Evolutionary conservation across 2,797 vertebrate genomes (phyloP).

Genomic region (Poecilia picta): DNA sequence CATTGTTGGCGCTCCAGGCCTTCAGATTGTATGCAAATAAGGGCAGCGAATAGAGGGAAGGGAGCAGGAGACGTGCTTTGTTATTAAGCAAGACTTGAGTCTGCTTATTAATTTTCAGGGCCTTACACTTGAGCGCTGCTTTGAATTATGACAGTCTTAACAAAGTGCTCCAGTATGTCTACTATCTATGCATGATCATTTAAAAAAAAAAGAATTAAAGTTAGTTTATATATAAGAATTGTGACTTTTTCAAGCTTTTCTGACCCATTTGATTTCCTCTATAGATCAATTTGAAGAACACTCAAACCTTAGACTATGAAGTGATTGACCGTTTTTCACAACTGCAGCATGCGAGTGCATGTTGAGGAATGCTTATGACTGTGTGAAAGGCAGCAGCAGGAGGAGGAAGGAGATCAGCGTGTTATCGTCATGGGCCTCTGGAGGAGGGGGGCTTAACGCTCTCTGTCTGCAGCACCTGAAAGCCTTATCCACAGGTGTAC

Average conservation of each 20-base stretch:
- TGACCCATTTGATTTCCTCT: conserved; percentile 9
- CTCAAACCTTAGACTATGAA: neutral
- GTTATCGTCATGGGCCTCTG: conserved; percentile 44
- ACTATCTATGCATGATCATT: conserved; percentile 40
- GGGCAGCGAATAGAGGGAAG: conserved; percentile 56
- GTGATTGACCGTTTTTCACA: neutral
- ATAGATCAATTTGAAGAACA: conserved; percentile 32
- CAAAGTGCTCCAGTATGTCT: neutral
- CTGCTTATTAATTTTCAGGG: conserved; percentile 72
- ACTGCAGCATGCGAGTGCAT: conserved; percentile 1
- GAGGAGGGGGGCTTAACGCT: conserved; percentile 55
- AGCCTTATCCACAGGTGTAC: conserved; percentile 77
- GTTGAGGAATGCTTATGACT: conserved; percentile 25
- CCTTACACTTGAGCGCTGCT: conserved; percentile 41
- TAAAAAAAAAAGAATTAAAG: conserved; percentile 35
- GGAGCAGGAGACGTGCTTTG: conserved; percentile 60
- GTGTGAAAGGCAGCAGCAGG: conserved; percentile 37
- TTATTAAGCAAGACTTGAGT: conserved; percentile 74
- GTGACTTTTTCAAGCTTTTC: conserved; percentile 6
- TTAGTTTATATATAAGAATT: conserved; percentile 16
- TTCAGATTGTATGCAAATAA: conserved; percentile 86
- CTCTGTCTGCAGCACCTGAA: conserved; percentile 61
- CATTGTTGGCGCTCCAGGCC: conserved; percentile 78
- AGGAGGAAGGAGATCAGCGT: conserved; percentile 54
- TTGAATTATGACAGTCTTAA: conserved; percentile 57